A percentile compares a stretch with the other conserved stretches of the same genome.
phyloP scores from a whole-genome alignment of 2,113 vertebrate species.

The Ornithorhynchus anatinus region DNA sequence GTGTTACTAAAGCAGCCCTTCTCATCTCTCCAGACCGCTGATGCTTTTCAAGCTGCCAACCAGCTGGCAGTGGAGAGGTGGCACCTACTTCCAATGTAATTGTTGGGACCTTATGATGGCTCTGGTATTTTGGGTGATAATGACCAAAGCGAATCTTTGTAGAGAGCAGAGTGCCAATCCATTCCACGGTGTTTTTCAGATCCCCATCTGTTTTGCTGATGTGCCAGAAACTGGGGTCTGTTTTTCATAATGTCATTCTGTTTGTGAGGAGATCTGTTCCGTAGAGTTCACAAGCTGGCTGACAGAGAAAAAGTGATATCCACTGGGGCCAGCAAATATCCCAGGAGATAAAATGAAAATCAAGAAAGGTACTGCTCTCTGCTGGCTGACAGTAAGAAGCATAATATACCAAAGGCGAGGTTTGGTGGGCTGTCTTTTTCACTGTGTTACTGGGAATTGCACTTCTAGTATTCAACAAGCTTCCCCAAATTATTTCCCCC shows the following conservation, averaged over 20 bases:
- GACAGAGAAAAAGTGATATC: constrained; percentile 44
- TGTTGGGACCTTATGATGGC: too few species aligned
- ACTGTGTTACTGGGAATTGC: background rate
- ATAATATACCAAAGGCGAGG: too few species aligned
- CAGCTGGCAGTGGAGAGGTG: background rate
- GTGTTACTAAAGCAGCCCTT: too few species aligned
- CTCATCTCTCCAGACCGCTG: too few species aligned
- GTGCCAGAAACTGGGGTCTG: constrained; percentile 46
- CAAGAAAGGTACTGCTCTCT: constrained; percentile 69
- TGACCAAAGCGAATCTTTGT: constrained; percentile 14
- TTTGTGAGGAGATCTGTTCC: constrained; percentile 61
- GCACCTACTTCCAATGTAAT: too few species aligned
- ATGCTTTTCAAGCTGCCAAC: background rate
- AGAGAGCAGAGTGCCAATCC: background rate
- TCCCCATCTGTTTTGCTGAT: constrained; percentile 58
- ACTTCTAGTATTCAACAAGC: background rate
- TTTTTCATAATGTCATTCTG: constrained; percentile 60
- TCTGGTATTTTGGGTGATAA: background rate
- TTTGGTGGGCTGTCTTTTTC: too few species aligned
- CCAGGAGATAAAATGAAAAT: constrained; percentile 33
- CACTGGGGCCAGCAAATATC: constrained; percentile 30
- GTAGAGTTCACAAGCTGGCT: constrained; percentile 42
- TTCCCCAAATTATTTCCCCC: background rate
- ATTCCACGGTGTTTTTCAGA: background rate
- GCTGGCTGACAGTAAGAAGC: constrained; percentile 27